Base-by-base conservation (phyloP, 2,888 invertebrate species). In the Leptopterna dolabrata region DNA sequence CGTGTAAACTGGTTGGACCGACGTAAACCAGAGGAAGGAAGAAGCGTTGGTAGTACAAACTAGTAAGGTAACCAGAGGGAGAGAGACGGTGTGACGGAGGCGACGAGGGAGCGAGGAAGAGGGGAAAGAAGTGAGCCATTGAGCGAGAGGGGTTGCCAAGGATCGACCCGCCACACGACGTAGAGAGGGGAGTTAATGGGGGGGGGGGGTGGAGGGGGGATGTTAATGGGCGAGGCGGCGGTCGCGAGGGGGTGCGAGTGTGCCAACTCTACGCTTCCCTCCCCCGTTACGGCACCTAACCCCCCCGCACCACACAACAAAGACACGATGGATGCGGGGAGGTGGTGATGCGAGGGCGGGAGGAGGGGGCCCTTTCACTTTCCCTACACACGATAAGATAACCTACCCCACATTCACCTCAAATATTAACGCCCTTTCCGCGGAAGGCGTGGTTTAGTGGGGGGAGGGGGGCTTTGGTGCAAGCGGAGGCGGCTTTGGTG, bases 381-480 rank as follows among this genome's bases (percentile, higher is more conserved):
- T 87, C 81, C 81, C 73, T 55, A 45, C 81, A 71, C 82, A 73
- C 82, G 87, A 87, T 87, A 87, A 87, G 87, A 88, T 88, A 88
- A 88, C 88, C 88, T 88, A 88, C 88, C 88, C 88, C 87, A 88
- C 88, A 86, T 82, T 86, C 88, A 29, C 82, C 76, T 88, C 87
- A 86, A 87, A 88, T 88, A 88, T 88, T 88, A 88, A 88, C 78
- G 45, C 78, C 78, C 45, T 78, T 78, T 43, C 43, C 78, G 73
- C 73, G 29, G 80, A 45, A 41, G 45, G 29, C 80, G 51, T 24
- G 30, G 9, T 29, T 14, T 78, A 16, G 45, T 13, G 80, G 0
- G 51, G 45, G 16, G 14, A 36, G 76, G 43, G 76, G 76, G n/a
- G n/a, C 51, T 51, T 51, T n/a, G 51, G 16, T 16, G 16, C n/a